Evolutionary conservation across 2,113 vertebrate species (phyloP).

Genomic region (Paradoxurus hermaphroditus): DNA sequence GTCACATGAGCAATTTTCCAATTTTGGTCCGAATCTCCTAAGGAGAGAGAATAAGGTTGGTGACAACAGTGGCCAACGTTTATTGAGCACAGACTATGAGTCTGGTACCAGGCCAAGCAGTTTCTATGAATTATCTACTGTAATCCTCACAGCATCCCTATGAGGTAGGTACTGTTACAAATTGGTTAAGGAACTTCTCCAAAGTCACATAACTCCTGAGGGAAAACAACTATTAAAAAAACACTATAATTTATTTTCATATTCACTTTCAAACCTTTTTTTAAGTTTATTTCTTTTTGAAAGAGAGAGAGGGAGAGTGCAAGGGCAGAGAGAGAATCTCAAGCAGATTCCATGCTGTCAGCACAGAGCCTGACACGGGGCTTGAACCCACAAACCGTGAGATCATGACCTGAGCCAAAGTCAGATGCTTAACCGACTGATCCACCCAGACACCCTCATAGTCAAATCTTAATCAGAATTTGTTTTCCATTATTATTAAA

Average conservation of each 20-base stretch:
- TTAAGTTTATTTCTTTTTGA: too few species aligned
- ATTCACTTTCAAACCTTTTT: not conserved
- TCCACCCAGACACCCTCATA: too few species aligned
- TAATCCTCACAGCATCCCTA: not conserved
- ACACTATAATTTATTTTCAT: not conserved
- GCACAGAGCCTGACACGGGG: too few species aligned
- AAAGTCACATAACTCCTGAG: not conserved
- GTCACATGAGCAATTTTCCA: conserved; percentile 93
- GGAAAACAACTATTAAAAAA: not conserved
- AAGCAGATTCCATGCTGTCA: too few species aligned
- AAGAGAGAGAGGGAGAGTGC: too few species aligned
- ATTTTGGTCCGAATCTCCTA: conserved; percentile 83
- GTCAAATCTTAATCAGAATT: not conserved
- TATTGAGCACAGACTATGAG: not conserved
- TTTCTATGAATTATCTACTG: not conserved
- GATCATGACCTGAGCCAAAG: too few species aligned
- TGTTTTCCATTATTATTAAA: not conserved
- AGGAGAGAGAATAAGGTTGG: conserved; percentile 19
- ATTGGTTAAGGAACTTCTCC: not conserved
- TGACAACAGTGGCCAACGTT: not conserved
- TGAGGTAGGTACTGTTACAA: not conserved
- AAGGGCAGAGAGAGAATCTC: too few species aligned
- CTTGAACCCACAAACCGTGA: too few species aligned
- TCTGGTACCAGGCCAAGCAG: too few species aligned
- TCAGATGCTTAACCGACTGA: too few species aligned